Percentiles rank a stretch among this genome's conserved stretches.
phyloP scores from a whole-genome alignment of 2,113 vertebrate species.

The Struthio camelus region DNA sequence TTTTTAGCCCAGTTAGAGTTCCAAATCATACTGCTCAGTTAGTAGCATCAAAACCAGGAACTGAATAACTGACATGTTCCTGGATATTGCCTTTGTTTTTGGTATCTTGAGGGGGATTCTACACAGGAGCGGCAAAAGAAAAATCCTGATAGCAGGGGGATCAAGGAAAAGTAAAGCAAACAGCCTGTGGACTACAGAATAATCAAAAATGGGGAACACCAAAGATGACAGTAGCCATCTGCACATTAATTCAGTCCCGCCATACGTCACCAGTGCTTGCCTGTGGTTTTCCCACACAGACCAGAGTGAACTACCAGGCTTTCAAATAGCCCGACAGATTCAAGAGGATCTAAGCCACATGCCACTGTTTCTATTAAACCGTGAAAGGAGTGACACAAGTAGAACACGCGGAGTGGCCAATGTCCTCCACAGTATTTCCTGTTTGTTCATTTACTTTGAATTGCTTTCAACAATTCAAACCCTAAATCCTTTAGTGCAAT shows the following conservation, averaged over 20 bases:
- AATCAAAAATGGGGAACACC: not conserved
- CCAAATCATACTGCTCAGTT: not conserved
- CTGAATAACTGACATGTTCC: not conserved
- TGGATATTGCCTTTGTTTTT: not conserved
- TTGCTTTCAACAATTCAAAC: too few relatives aligned
- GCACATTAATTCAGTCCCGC: not conserved
- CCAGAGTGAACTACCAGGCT: not conserved
- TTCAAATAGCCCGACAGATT: not conserved
- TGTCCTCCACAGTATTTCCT: not conserved
- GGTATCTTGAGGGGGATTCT: not conserved
- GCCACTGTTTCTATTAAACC: not conserved
- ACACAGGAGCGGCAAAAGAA: not conserved
- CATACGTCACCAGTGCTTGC: not conserved
- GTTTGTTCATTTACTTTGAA: not conserved
- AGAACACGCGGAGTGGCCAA: not conserved
- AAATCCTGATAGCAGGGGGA: not conserved
- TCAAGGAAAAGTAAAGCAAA: not conserved
- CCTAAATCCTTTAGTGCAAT: not conserved
- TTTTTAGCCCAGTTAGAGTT: not conserved
- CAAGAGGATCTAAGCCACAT: not conserved
- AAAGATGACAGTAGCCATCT: not conserved
- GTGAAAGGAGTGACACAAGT: not conserved
- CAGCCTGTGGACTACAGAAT: not conserved
- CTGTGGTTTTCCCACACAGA: too few relatives aligned
- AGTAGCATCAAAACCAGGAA: not conserved